A percentile compares a stretch with the other conserved stretches of the same genome.
Conservation (phyloP, 2,113 vertebrate genomes). For the Typhlomys cinereus region DNA sequence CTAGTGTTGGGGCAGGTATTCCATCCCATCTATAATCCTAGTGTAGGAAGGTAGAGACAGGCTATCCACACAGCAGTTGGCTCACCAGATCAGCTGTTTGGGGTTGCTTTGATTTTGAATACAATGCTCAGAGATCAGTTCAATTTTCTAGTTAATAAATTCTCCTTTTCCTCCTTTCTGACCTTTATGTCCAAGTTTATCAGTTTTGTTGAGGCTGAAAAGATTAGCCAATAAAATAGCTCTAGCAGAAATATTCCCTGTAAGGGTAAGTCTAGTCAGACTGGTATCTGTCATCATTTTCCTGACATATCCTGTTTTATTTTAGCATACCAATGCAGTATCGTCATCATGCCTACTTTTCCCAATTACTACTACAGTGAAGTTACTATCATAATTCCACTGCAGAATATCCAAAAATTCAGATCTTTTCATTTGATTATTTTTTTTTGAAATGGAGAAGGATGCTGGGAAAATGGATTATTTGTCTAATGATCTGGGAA, state of each 20-base stretch:
- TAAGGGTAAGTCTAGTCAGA: neutral
- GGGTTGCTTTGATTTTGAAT: too few species aligned
- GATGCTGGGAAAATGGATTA: neutral
- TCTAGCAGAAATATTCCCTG: neutral
- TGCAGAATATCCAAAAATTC: neutral
- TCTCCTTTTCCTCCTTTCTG: neutral
- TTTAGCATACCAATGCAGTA: neutral
- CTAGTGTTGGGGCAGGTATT: too few species aligned
- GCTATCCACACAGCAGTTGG: too few species aligned
- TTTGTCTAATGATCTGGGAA: neutral
- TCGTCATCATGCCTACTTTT: neutral
- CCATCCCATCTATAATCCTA: too few species aligned
- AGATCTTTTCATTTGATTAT: neutral
- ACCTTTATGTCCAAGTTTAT: neutral
- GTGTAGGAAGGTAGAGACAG: too few species aligned
- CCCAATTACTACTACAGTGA: rapidly evolving
- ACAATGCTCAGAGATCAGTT: neutral
- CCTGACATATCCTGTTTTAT: neutral
- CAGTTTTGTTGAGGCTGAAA: neutral
- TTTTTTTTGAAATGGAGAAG: neutral
- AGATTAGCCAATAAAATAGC: neutral
- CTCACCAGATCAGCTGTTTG: too few species aligned
- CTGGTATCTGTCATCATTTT: neutral
- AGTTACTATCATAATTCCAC: neutral
- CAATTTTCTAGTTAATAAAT: neutral